Evolutionary conservation across 2,113 vertebrate genomes (phyloP).

Genomic region (Alethe diademata): DNA sequence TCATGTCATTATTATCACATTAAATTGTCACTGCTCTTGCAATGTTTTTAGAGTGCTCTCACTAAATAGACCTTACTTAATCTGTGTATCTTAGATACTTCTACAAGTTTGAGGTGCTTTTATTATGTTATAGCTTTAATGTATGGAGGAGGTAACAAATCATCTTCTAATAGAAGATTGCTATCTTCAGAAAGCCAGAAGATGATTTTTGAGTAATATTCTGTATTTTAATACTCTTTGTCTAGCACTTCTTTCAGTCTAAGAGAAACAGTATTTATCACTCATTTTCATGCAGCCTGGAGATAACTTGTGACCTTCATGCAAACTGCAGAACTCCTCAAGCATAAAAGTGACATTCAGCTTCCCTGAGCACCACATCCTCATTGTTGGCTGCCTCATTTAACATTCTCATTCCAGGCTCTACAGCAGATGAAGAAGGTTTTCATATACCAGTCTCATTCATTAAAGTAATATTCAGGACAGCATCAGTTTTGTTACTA

Average conservation of each 20-base stretch:
- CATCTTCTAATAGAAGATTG: neutral
- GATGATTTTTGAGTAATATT: neutral
- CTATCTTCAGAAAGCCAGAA: neutral
- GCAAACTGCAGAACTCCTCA: neutral
- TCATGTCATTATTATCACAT: neutral
- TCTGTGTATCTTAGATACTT: neutral
- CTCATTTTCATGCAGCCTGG: neutral
- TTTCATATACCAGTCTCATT: neutral
- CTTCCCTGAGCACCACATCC: neutral
- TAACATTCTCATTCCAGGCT: neutral
- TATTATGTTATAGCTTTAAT: neutral
- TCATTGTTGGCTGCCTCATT: neutral
- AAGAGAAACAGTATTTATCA: neutral
- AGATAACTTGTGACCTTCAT: neutral
- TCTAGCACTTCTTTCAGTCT: neutral
- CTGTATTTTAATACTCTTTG: neutral
- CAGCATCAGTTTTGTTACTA: neutral
- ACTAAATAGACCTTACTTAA: neutral
- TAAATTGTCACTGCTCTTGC: neutral
- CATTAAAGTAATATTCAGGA: neutral
- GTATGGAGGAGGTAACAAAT: neutral
- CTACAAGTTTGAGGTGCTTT: neutral
- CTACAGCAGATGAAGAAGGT: neutral
- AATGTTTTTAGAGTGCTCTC: neutral
- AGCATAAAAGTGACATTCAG: neutral